These are phyloP conservation scores for Centropus unirufus DNA, from an alignment of 2,113 vertebrate species.

Conservation along the genomic window DNA sequence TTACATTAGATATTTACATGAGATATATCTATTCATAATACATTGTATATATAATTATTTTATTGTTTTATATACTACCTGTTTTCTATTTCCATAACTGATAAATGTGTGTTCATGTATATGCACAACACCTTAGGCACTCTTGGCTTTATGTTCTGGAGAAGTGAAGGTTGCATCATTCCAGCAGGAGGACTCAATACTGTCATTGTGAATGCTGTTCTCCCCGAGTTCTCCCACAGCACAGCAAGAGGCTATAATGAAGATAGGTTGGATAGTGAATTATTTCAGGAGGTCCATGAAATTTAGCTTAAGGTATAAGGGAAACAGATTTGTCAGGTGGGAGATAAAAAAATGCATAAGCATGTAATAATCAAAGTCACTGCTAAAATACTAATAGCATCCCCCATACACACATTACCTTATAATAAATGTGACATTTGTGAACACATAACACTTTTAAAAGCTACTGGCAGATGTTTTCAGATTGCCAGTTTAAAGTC, in stretches of 20 bases:
- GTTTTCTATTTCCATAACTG: background rate
- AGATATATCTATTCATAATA: background rate
- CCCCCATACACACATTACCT: accelerated
- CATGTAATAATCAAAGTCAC: background rate
- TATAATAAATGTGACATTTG: background rate
- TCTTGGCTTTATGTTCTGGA: background rate
- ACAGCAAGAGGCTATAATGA: background rate
- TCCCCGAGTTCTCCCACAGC: background rate
- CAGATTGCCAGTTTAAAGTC: background rate
- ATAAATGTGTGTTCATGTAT: background rate
- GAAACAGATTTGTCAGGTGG: background rate
- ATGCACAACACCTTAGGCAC: background rate
- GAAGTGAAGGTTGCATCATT: background rate
- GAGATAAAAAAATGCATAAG: background rate
- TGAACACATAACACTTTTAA: background rate
- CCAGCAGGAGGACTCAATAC: background rate
- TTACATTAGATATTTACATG: background rate
- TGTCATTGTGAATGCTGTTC: background rate
- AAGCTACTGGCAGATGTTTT: background rate
- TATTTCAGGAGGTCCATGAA: background rate
- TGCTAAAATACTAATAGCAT: background rate
- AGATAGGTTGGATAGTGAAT: background rate
- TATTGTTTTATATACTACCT: background rate
- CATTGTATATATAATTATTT: background rate
- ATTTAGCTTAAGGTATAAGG: background rate